Percentiles rank a stretch among this genome's conserved stretches.
phyloP scores from a whole-genome alignment of 2,113 vertebrate species.

The Psettodes erumei region DNA sequence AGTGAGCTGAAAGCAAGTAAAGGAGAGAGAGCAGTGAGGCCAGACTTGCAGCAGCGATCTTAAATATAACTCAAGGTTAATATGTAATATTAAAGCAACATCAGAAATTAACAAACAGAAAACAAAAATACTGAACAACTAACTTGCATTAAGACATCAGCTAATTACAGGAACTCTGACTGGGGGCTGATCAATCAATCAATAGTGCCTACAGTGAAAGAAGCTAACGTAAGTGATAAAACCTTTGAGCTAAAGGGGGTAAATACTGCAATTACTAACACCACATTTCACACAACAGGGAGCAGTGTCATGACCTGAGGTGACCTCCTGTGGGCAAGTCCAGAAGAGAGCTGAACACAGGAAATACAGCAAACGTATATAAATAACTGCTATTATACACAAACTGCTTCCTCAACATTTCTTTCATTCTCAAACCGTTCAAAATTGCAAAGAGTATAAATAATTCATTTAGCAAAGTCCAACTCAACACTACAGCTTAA shows the following conservation, averaged over 20 bases:
- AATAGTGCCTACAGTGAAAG: neutral
- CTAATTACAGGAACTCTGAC: neutral
- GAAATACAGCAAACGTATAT: conserved; percentile 42
- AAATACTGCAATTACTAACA: neutral
- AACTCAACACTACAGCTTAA: conserved; percentile 3
- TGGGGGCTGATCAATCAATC: neutral
- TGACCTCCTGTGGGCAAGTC: conserved; percentile 78
- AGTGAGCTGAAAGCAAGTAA: conserved; percentile 14
- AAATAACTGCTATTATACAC: neutral
- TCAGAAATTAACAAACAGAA: neutral
- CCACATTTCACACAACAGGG: conserved; percentile 23
- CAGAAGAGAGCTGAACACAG: conserved; percentile 81
- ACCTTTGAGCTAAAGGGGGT: neutral
- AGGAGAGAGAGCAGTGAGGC: neutral
- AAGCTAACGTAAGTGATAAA: conserved; percentile 1
- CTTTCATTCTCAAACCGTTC: neutral
- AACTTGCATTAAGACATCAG: neutral
- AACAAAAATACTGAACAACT: neutral
- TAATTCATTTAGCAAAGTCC: conserved; percentile 2
- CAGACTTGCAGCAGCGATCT: neutral
- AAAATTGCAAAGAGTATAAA: conserved; percentile 1
- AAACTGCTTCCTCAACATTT: neutral
- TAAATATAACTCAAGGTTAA: neutral
- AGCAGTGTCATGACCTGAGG: conserved; percentile 73
- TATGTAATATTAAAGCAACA: neutral